phyloP scores from a whole-genome alignment of 2,113 vertebrate genomes.

The cat (Felis catus) region F.catus_Fca126_mat1.0 CM031415.1:126416001-126416500 shows the following conservation, averaged over 20 bases:
- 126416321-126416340: background rate
- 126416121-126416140: background rate
- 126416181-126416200: slow-evolving; percentile 50
- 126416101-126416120: background rate
- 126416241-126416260: slow-evolving; percentile 19
- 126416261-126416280: background rate
- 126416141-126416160: background rate
- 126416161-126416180: background rate
- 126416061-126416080: background rate
- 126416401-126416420: slow-evolving; percentile 21
- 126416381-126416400: background rate
- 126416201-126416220: slow-evolving; percentile 7
- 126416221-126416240: slow-evolving; percentile 4
- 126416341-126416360: background rate
- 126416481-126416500: background rate
- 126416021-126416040: background rate
- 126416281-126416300: slow-evolving; percentile 5
- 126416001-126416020: background rate
- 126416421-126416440: background rate
- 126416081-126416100: slow-evolving; percentile 47
- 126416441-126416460: slow-evolving; percentile 61
- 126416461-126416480: slow-evolving; percentile 52
- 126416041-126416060: background rate
- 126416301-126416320: background rate
- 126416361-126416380: slow-evolving; percentile 41